phyloP scores from a whole-genome alignment of 2,797 vertebrate genomes.

The Euthynnus affinis region DNA sequence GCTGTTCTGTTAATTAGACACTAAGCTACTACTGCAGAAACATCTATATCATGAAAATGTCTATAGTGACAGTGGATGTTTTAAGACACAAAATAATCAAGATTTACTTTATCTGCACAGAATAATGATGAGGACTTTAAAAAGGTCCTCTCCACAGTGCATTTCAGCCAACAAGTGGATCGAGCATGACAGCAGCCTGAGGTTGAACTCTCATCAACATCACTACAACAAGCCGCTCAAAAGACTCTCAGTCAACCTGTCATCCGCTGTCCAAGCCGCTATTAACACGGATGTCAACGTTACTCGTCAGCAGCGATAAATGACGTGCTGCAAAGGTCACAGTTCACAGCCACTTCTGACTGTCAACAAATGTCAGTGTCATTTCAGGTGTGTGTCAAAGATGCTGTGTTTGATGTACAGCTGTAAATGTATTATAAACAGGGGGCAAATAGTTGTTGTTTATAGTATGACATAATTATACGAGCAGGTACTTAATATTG shows the following conservation, averaged over 20 bases:
- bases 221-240: conserved; percentile 27
- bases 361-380: conserved; percentile 42
- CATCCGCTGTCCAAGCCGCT: conserved; percentile 63
- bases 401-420: neutral
- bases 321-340: conserved; percentile 61
- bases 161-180: conserved; percentile 56
- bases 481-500: neutral
- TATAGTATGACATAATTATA: neutral
- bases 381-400: conserved; percentile 8
- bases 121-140: conserved; percentile 2
- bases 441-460: neutral
- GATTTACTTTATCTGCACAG: conserved; percentile 6
- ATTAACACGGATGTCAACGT: conserved; percentile 66
- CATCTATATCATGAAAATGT: neutral
- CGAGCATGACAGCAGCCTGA: conserved; percentile 66
- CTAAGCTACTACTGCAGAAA: neutral
- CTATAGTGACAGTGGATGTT: neutral
- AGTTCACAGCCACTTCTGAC: conserved; percentile 59
- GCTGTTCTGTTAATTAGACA: conserved; percentile 33
- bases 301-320: conserved; percentile 59
- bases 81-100: conserved; percentile 3
- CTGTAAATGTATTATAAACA: neutral
- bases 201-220: conserved; percentile 54
- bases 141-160: conserved; percentile 11
- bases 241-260: conserved; percentile 63